Evolutionary conservation across 1,140 invertebrate genomes (phyloP).

Genomic region (Papilio glaucus): DNA sequence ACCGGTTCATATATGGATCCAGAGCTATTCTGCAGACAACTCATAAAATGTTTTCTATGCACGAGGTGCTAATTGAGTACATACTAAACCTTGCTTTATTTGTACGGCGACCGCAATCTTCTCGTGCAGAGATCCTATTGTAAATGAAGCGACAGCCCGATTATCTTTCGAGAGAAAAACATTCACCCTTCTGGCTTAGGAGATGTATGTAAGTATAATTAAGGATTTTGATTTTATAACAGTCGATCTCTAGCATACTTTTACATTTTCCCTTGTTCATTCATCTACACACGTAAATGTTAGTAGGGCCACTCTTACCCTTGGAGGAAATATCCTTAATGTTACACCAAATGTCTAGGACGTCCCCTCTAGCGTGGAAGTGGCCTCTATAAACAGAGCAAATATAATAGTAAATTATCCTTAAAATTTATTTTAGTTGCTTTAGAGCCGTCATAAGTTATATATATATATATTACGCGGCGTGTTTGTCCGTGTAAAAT

Average conservation of each 20-base stretch:
- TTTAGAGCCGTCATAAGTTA: background rate
- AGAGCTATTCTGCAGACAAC: slow-evolving; percentile 5
- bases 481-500: slow-evolving; percentile 42
- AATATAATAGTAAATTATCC: too few relatives aligned
- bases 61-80: slow-evolving; percentile 35
- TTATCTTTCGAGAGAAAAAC: background rate
- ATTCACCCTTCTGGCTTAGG: background rate
- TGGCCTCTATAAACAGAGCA: too few relatives aligned
- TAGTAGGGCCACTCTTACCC: too few relatives aligned
- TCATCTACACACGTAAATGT: background rate
- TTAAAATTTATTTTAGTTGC: too few relatives aligned
- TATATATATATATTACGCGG: background rate
- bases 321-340: too few relatives aligned
- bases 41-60: slow-evolving; percentile 33
- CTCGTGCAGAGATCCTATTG: slow-evolving; percentile 9
- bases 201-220: background rate
- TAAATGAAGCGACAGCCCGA: background rate
- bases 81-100: slow-evolving; percentile 33
- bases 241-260: background rate
- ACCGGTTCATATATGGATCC: slow-evolving; percentile 28
- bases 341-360: too few relatives aligned
- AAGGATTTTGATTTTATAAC: background rate
- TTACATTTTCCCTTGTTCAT: background rate
- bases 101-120: slow-evolving; percentile 24
- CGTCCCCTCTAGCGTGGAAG: too few relatives aligned